phyloP scores from a whole-genome alignment of 2,888 invertebrate genomes.

The Drosophila kambysellisi region DNA sequence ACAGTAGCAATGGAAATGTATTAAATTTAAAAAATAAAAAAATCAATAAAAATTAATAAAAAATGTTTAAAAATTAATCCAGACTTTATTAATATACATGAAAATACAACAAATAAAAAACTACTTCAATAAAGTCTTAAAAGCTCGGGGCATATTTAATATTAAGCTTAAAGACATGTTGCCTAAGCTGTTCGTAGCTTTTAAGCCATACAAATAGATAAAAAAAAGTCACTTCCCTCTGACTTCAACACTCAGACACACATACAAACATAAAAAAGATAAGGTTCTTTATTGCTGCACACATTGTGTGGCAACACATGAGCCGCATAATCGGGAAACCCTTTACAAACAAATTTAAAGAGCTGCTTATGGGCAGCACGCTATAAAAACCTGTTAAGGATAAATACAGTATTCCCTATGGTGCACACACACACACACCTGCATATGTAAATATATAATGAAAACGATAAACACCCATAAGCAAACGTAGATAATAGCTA shows the following conservation, averaged over 20 bases:
- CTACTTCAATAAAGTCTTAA: neutral
- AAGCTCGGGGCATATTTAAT: neutral
- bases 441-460: neutral
- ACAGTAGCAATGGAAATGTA: slow-evolving; percentile 62
- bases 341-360: neutral
- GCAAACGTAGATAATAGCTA: slow-evolving; percentile 17
- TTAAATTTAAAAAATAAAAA: slow-evolving; percentile 29
- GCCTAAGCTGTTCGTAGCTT: neutral
- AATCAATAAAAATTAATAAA: slow-evolving; percentile 38
- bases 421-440: neutral
- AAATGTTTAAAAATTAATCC: slow-evolving; percentile 41
- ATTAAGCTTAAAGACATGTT: neutral
- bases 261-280: neutral
- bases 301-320: neutral
- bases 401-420: neutral
- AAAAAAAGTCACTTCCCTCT: neutral
- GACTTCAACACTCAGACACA: neutral
- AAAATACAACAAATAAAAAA: neutral
- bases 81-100: neutral
- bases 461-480: slow-evolving; percentile 10
- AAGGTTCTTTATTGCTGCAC: neutral
- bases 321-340: neutral
- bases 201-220: neutral
- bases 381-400: slow-evolving; percentile 1
- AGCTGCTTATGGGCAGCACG: neutral